phyloP scores from a whole-genome alignment of 2,888 invertebrate species.

The Isoperla grammatica region DNA sequence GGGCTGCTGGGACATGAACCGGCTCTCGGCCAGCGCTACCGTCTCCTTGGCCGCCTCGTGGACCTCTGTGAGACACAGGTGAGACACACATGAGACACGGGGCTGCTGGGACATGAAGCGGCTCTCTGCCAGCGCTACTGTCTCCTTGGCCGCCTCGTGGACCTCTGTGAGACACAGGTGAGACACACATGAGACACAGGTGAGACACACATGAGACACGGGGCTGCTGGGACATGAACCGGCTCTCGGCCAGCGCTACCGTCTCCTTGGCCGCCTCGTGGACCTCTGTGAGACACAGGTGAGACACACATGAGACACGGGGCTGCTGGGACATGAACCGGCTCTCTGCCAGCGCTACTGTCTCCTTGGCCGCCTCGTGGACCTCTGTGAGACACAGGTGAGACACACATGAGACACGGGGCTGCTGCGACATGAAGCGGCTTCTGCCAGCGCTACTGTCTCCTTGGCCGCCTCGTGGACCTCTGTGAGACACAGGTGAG shows the following conservation, averaged over 20 bases:
- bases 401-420: no score
- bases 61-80: constrained; percentile 16
- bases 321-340: constrained; percentile 66
- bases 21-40: constrained; percentile 82
- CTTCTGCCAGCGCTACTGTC: constrained; percentile 79
- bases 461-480: constrained; percentile 31
- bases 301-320: constrained; percentile 13
- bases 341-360: constrained; percentile 80
- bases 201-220: no score
- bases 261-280: constrained; percentile 32
- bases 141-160: constrained; percentile 30
- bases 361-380: constrained; percentile 30
- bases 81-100: constrained; percentile 13
- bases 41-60: constrained; percentile 32
- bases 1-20: constrained; percentile 65
- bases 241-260: constrained; percentile 82
- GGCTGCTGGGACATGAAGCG: constrained; percentile 66
- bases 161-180: no score
- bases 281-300: constrained; percentile 16
- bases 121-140: constrained; percentile 80
- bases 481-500: constrained; percentile 7
- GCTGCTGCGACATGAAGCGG: constrained; percentile 64
- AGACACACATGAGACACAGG: no score
- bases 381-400: no score
- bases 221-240: constrained; percentile 65